phyloP scores from a whole-genome alignment of 2,888 invertebrate genomes.

The Hydropsyche betteni region DNA sequence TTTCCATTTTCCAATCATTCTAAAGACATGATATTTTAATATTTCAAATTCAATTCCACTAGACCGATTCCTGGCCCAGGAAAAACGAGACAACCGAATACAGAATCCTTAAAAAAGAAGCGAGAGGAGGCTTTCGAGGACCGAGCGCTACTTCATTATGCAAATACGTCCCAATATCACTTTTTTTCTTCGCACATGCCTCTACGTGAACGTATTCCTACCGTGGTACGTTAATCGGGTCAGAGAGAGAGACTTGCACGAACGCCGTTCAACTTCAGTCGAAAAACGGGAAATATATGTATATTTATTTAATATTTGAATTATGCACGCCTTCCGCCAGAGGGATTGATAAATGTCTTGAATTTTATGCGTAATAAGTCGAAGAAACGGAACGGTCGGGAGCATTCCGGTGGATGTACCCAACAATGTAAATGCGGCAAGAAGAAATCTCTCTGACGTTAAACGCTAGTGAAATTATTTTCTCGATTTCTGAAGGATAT shows the following conservation, averaged over 20 bases:
- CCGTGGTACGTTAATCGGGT: background rate
- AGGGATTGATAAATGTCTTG: constrained; percentile 10
- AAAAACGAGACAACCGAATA: no score
- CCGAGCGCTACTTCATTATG: constrained; percentile 26
- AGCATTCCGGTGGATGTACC: constrained; percentile 16
- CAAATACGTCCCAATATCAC: constrained; percentile 20
- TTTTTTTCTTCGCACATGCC: background rate
- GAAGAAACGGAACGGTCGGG: constrained; percentile 5
- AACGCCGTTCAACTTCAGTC: no score
- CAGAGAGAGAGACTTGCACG: no score
- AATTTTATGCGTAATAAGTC: constrained; percentile 18
- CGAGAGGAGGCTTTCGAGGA: no score
- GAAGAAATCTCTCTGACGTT: background rate
- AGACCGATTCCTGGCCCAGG: no score
- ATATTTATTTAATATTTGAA: no score
- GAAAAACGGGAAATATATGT: no score
- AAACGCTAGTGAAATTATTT: constrained; percentile 18
- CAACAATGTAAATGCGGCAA: constrained; percentile 27
- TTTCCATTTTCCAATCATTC: no score
- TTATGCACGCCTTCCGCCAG: background rate
- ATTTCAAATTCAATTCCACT: no score
- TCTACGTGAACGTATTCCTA: background rate
- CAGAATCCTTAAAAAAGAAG: no score
- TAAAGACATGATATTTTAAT: no score
- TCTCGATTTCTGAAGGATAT: constrained; percentile 20